phyloP scores from a whole-genome alignment of 2,797 vertebrate species.

The Tamandua tetradactyla region DNA sequence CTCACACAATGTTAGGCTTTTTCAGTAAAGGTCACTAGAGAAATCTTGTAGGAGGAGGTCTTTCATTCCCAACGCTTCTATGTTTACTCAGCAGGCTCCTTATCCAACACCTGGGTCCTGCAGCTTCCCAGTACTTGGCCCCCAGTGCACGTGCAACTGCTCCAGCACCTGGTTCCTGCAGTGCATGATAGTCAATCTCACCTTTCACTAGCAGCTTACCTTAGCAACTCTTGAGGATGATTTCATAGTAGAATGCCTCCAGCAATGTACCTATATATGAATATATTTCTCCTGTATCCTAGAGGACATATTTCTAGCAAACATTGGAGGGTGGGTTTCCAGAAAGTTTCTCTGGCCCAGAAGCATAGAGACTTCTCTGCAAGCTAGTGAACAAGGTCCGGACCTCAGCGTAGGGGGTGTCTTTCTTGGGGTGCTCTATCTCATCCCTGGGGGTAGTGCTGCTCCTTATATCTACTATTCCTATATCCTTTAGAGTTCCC shows the following conservation, averaged over 20 bases:
- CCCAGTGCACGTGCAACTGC: rapidly evolving
- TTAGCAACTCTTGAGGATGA: too few relatives aligned
- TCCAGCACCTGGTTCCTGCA: neutral
- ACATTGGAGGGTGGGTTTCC: neutral
- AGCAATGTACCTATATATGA: neutral
- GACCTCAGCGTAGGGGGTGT: neutral
- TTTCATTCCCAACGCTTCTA: neutral
- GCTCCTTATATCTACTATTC: neutral
- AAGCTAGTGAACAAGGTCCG: neutral
- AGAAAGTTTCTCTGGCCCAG: neutral
- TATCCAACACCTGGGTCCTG: neutral
- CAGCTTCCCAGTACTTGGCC: neutral
- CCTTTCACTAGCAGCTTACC: neutral
- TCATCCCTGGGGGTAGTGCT: neutral
- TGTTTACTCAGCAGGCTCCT: neutral
- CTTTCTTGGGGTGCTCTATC: neutral
- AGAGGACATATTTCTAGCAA: neutral
- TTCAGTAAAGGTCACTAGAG: neutral
- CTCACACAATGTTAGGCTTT: neutral
- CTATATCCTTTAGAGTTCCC: neutral
- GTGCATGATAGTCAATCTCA: neutral
- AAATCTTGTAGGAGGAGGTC: neutral
- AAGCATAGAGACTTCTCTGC: neutral
- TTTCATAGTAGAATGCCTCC: neutral
- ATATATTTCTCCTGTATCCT: neutral